Conservation (phyloP, 2,113 vertebrate species). For the Trichechus manatus region DNA sequence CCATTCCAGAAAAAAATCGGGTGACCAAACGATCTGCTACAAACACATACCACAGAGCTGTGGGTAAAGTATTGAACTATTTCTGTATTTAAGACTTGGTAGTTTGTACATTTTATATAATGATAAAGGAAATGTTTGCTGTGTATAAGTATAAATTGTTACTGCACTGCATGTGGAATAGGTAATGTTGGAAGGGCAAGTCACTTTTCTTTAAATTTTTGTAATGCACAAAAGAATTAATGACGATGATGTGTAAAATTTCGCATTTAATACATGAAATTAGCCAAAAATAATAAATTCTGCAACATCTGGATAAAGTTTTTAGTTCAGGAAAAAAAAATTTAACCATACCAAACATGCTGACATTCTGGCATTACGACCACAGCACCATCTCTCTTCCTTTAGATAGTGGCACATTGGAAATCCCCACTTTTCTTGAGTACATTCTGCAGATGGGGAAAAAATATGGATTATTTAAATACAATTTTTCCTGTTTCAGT, state of each 20-base stretch:
- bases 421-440: slow-evolving; percentile 91
- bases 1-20: slow-evolving; percentile 34
- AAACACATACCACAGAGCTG: slow-evolving; percentile 27
- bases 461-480: slow-evolving; percentile 72
- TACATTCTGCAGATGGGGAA: slow-evolving; percentile 86
- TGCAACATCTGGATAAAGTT: slow-evolving; percentile 79
- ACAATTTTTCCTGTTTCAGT: slow-evolving; percentile 69
- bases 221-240: slow-evolving; percentile 80
- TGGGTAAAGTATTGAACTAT: slow-evolving; percentile 32
- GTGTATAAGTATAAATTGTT: not conserved
- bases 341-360: slow-evolving; percentile 94
- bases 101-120: slow-evolving; percentile 18
- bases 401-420: slow-evolving; percentile 95
- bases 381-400: slow-evolving; percentile 92
- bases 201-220: slow-evolving; percentile 75
- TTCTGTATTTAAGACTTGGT: slow-evolving; percentile 36
- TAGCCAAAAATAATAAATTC: slow-evolving; percentile 80
- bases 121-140: not conserved
- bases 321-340: slow-evolving; percentile 69
- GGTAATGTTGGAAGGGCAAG: slow-evolving; percentile 71
- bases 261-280: slow-evolving; percentile 78
- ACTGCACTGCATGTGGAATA: slow-evolving; percentile 53
- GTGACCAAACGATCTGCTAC: not conserved
- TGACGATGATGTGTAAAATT: slow-evolving; percentile 72
- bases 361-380: slow-evolving; percentile 98